These are phyloP conservation scores for Hyaena hyaena DNA, from an alignment of 2,113 vertebrate genomes.

Conservation along the genomic window DNA sequence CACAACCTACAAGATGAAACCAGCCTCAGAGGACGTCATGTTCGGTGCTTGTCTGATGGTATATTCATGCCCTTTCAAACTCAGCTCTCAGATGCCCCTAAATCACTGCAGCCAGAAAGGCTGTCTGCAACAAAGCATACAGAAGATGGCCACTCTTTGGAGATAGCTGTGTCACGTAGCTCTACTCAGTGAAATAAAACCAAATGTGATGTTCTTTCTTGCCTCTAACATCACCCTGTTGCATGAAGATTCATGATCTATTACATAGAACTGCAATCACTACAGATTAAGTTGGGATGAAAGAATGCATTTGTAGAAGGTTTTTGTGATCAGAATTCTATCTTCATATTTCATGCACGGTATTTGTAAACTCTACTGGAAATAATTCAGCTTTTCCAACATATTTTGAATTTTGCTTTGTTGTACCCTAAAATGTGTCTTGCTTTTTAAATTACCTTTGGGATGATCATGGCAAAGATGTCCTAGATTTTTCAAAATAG, in stretches of 20 bases:
- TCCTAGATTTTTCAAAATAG: slow-evolving; percentile 49
- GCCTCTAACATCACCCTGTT: background rate
- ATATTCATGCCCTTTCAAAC: background rate
- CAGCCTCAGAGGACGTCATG: background rate
- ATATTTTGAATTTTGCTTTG: slow-evolving; percentile 25
- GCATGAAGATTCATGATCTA: slow-evolving; percentile 3
- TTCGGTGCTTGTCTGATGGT: background rate
- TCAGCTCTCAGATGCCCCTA: background rate
- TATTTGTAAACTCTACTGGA: slow-evolving; percentile 9
- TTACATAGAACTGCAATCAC: background rate
- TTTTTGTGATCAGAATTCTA: slow-evolving; percentile 33
- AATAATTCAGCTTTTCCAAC: slow-evolving; percentile 25
- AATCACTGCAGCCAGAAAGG: background rate
- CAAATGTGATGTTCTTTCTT: slow-evolving; percentile 8
- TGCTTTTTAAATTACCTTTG: background rate
- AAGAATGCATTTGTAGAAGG: background rate
- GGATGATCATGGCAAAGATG: slow-evolving; percentile 19
- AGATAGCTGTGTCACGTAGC: slow-evolving; percentile 11
- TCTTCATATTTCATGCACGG: background rate
- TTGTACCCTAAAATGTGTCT: background rate
- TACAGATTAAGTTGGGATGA: background rate
- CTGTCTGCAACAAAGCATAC: slow-evolving; percentile 4
- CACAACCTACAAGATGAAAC: background rate
- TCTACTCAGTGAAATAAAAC: background rate
- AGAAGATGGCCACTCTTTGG: background rate